Evolutionary conservation across 1,140 invertebrate genomes (phyloP).

Genomic region (Pseudomyrmex concolor): DNA sequence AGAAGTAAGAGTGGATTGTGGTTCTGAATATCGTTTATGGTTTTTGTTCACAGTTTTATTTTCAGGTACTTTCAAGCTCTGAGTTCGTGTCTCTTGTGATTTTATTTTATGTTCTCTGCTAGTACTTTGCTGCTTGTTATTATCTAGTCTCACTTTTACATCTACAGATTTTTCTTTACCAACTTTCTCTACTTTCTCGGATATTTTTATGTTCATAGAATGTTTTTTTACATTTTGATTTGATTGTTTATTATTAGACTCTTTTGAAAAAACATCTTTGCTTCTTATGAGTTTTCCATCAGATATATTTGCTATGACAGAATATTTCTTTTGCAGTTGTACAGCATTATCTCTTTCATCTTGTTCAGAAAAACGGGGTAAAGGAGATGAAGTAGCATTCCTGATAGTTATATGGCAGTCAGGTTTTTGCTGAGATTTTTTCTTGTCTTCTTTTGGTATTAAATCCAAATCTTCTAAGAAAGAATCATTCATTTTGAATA

Average conservation of each 20-base stretch:
- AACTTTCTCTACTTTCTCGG: conserved; percentile 70
- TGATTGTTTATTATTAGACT: conserved; percentile 2
- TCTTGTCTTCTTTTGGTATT: conserved; percentile 64
- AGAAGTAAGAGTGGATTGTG: conserved; percentile 57
- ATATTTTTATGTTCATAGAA: conserved; percentile 49
- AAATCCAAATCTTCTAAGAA: conserved; percentile 79
- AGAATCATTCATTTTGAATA: conserved; percentile 80
- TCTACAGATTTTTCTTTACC: conserved; percentile 66
- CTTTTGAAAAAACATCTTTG: conserved; percentile 45
- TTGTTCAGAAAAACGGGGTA: conserved; percentile 23
- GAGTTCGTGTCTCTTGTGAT: conserved; percentile 40
- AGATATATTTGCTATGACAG: not conserved
- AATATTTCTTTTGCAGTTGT: not conserved
- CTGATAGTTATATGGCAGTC: conserved; percentile 67
- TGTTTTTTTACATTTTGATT: conserved; percentile 56
- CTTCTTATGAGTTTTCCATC: not conserved
- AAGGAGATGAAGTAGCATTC: conserved; percentile 58
- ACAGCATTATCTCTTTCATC: not conserved
- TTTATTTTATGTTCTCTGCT: conserved; percentile 65
- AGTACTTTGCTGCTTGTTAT: conserved; percentile 41
- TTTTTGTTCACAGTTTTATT: conserved; percentile 62
- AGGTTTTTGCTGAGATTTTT: not conserved
- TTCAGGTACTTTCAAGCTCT: conserved; percentile 50
- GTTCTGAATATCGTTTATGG: conserved; percentile 58
- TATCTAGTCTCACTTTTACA: conserved; percentile 48